phyloP scores from a whole-genome alignment of 2,797 vertebrate genomes.

The Nannoperca obscura region DNA sequence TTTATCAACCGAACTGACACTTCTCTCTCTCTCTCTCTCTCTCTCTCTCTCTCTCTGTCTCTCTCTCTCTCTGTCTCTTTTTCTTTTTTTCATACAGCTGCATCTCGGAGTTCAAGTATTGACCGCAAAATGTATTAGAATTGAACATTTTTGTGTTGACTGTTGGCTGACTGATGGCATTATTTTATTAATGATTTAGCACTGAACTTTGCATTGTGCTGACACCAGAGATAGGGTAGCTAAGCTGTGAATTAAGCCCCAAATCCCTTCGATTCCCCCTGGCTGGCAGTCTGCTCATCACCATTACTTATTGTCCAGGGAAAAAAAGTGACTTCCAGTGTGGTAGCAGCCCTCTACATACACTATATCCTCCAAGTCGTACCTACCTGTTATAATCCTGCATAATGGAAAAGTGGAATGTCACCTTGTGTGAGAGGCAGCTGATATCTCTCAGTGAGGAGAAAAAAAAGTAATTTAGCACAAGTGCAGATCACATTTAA shows the following conservation, averaged over 20 bases:
- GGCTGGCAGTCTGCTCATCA: conserved; percentile 85
- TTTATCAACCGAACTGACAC: conserved; percentile 4
- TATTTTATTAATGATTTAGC: conserved; percentile 87
- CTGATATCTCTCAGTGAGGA: conserved; percentile 84
- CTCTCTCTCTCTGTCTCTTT: conserved; percentile 4
- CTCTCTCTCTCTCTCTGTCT: conserved; percentile 5
- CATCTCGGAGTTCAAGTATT: conserved; percentile 60
- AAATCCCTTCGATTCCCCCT: conserved; percentile 86
- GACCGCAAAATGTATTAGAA: conserved; percentile 76
- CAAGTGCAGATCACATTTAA: conserved; percentile 90
- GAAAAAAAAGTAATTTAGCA: conserved; percentile 88
- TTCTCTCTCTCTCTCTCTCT: conserved; percentile 3
- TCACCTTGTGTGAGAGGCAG: conserved; percentile 89
- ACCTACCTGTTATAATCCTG: conserved; percentile 87
- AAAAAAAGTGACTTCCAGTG: conserved; percentile 71
- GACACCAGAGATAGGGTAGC: conserved; percentile 85
- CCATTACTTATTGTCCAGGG: conserved; percentile 85
- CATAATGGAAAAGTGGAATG: conserved; percentile 89
- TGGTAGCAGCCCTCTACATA: conserved; percentile 71
- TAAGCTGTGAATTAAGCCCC: conserved; percentile 86
- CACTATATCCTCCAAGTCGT: conserved; percentile 79
- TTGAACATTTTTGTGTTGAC: conserved; percentile 71
- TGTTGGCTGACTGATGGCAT: conserved; percentile 81
- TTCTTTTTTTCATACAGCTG: background rate
- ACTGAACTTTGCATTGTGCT: conserved; percentile 89